phyloP scores from a whole-genome alignment of 2,797 vertebrate species.

The Acanthurus leucopareius region DNA sequence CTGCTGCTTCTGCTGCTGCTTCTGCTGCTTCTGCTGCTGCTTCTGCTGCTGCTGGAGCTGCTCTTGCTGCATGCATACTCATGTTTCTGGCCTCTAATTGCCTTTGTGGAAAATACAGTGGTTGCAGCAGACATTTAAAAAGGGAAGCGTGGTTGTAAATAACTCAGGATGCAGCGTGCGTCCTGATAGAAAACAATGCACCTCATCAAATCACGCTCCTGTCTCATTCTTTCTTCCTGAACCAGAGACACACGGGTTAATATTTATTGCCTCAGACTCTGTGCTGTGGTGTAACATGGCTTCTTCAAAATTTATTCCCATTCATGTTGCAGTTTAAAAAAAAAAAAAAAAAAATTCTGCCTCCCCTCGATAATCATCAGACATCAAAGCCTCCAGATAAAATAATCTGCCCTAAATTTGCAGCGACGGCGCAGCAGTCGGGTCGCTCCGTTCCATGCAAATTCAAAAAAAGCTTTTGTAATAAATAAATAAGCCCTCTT shows the following conservation, averaged over 20 bases:
- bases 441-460: slow-evolving; percentile 42
- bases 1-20: slow-evolving; percentile 9
- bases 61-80: slow-evolving; percentile 71
- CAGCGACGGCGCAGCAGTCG: slow-evolving; percentile 46
- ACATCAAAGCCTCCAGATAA: slow-evolving; percentile 60
- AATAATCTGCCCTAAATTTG: slow-evolving; percentile 67
- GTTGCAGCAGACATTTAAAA: slow-evolving; percentile 66
- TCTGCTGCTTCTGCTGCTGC: slow-evolving; percentile 37
- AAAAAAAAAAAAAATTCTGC: neutral
- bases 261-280: slow-evolving; percentile 15
- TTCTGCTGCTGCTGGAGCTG: slow-evolving; percentile 36
- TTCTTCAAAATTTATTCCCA: slow-evolving; percentile 27
- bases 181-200: slow-evolving; percentile 2
- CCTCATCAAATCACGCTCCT: slow-evolving; percentile 9
- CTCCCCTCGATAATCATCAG: slow-evolving; percentile 50
- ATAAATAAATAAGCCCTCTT: slow-evolving; percentile 50
- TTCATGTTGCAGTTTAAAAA: slow-evolving; percentile 18
- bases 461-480: slow-evolving; percentile 37
- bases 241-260: neutral
- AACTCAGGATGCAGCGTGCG: slow-evolving; percentile 37
- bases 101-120: slow-evolving; percentile 81
- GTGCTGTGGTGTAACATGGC: slow-evolving; percentile 8
- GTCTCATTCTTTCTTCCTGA: neutral
- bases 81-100: slow-evolving; percentile 83
- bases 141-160: slow-evolving; percentile 44